Percentiles rank a stretch among this genome's conserved stretches.
phyloP scores from a whole-genome alignment of 92 coral and sea anemone species.

The Porites lobata region DNA sequence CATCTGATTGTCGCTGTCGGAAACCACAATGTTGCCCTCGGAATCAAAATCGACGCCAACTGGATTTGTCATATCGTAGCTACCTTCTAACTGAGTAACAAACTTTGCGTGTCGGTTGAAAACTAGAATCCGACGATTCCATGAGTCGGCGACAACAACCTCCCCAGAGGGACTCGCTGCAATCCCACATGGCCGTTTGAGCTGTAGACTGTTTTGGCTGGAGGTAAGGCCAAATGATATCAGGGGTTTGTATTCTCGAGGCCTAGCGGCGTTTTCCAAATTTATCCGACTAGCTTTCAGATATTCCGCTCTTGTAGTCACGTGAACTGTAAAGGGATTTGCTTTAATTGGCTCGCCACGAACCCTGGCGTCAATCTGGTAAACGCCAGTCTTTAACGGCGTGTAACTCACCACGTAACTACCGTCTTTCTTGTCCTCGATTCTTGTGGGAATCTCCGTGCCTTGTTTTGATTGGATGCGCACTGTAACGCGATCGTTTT shows the following conservation, averaged over 20 bases:
- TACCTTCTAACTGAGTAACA: slow-evolving; percentile 58
- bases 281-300: slow-evolving; percentile 40
- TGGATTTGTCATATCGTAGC: slow-evolving; percentile 56
- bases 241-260: slow-evolving; percentile 56
- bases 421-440: slow-evolving; percentile 84
- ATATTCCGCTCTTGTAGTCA: slow-evolving; percentile 70
- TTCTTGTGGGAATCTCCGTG: slow-evolving; percentile 45
- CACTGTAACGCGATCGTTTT: slow-evolving; percentile 72
- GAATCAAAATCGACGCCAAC: slow-evolving; percentile 77
- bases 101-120: slow-evolving; percentile 48
- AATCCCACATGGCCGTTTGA: slow-evolving; percentile 83
- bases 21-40: slow-evolving; percentile 75
- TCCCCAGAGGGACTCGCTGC: slow-evolving; percentile 59
- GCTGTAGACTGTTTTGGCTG: slow-evolving; percentile 39
- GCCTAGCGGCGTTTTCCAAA: slow-evolving; percentile 28
- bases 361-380: slow-evolving; percentile 74
- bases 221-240: slow-evolving; percentile 53
- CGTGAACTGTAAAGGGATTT: slow-evolving; percentile 72
- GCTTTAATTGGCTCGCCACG: slow-evolving; percentile 74
- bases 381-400: slow-evolving; percentile 82
- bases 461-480: slow-evolving; percentile 71
- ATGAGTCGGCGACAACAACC: slow-evolving; percentile 83
- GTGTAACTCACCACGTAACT: slow-evolving; percentile 75
- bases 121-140: slow-evolving; percentile 75
- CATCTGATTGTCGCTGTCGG: slow-evolving; percentile 82